These are phyloP conservation scores for Geotrupes spiniger DNA, from an alignment of 2,888 invertebrate species.

Conservation along the genomic window DNA sequence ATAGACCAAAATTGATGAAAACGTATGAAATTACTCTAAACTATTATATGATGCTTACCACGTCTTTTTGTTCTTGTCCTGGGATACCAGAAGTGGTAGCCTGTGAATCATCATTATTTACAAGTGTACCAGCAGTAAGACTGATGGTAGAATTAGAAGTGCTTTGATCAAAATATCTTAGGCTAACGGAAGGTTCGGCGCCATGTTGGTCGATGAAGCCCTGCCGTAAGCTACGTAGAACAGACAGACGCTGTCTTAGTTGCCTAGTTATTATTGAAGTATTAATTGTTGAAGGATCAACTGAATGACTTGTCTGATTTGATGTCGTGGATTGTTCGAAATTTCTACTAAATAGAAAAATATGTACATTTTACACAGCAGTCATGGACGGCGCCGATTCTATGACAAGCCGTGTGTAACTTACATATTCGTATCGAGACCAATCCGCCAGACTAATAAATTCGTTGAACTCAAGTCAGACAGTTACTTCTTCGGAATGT, in stretches of 20 bases:
- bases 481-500: slow-evolving; percentile 9
- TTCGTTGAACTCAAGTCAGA: slow-evolving; percentile 12
- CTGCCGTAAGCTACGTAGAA: slow-evolving; percentile 51
- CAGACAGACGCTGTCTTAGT: slow-evolving; percentile 44
- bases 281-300: slow-evolving; percentile 34
- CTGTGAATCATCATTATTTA: slow-evolving; percentile 8
- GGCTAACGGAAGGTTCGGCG: slow-evolving; percentile 58
- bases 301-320: slow-evolving; percentile 25
- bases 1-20: not conserved
- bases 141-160: slow-evolving; percentile 61
- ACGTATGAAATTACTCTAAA: too few relatives aligned
- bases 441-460: not conserved
- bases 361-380: slow-evolving; percentile 16
- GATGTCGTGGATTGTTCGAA: slow-evolving; percentile 19
- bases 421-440: not conserved
- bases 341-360: slow-evolving; percentile 21
- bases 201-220: slow-evolving; percentile 57
- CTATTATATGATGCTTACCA: slow-evolving; percentile 13
- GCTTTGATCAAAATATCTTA: slow-evolving; percentile 62
- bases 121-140: slow-evolving; percentile 50
- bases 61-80: slow-evolving; percentile 12
- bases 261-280: slow-evolving; percentile 40
- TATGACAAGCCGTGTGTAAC: slow-evolving; percentile 2
- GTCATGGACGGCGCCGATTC: not conserved
- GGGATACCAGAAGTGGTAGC: slow-evolving; percentile 4